Conservation (phyloP, 2,797 vertebrate genomes). For the Enteromius anoplus region DNA sequence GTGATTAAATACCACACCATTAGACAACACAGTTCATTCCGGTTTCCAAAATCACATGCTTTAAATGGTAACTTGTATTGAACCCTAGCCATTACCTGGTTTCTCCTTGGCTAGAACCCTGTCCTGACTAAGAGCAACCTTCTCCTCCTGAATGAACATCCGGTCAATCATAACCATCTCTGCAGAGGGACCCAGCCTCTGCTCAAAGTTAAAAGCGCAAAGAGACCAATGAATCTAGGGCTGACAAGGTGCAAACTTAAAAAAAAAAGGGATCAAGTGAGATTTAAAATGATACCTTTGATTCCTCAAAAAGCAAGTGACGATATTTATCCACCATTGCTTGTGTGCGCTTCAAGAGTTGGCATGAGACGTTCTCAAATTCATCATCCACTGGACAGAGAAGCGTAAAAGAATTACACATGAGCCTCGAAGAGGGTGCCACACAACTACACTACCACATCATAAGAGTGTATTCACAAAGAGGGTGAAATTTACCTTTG, state of each 20-base stretch:
- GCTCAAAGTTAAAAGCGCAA: conserved; percentile 55
- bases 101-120: conserved; percentile 89
- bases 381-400: conserved; percentile 87
- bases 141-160: conserved; percentile 97
- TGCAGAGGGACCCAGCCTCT: conserved; percentile 92
- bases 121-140: conserved; percentile 86
- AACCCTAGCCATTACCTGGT: conserved; percentile 78
- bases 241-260: neutral
- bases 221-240: conserved; percentile 52
- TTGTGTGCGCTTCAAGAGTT: conserved; percentile 90
- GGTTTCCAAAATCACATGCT: neutral
- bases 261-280: neutral
- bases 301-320: conserved; percentile 89
- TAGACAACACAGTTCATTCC: neutral
- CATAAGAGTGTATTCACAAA: neutral
- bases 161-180: conserved; percentile 99
- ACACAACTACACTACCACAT: neutral
- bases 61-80: neutral
- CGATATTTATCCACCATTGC: conserved; percentile 97
- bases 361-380: conserved; percentile 90
- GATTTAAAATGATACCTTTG: conserved; percentile 78
- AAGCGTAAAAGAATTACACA: conserved; percentile 25
- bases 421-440: neutral
- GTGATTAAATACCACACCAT: neutral
- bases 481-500: conserved; percentile 74